Conservation (phyloP, 2,113 vertebrate species). For the Alligator sinensis region DNA sequence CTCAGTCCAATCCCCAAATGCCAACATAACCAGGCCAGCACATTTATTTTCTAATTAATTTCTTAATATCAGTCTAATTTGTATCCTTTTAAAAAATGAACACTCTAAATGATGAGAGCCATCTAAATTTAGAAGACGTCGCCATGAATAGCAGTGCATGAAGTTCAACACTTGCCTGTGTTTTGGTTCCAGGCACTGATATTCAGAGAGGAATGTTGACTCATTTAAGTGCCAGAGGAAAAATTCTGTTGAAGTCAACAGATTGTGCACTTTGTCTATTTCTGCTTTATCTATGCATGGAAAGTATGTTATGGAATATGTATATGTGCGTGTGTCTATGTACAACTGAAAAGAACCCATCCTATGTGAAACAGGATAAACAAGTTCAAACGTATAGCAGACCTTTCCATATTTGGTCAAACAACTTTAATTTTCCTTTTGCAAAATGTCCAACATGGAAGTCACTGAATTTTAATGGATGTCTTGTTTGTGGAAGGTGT, state of each 20-base stretch:
- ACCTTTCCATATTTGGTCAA: background rate
- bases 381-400: background rate
- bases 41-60: background rate
- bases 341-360: background rate
- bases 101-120: background rate
- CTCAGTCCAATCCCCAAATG: background rate
- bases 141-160: background rate
- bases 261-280: background rate
- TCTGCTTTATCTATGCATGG: constrained; percentile 29
- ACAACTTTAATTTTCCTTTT: background rate
- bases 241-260: background rate
- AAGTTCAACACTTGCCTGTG: background rate
- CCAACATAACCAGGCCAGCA: accelerated
- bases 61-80: background rate
- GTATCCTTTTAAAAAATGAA: background rate
- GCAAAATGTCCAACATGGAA: background rate
- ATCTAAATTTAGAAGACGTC: background rate
- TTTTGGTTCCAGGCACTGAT: background rate
- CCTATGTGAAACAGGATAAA: constrained; percentile 36
- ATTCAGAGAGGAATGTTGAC: background rate
- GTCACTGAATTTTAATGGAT: background rate
- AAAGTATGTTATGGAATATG: background rate
- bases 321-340: accelerated
- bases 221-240: background rate
- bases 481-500: background rate